Evolutionary conservation across 2,797 vertebrate genomes (phyloP), one percentile per base, ranked within the genome.

Genomic region (Phataginus tetradactyla): DNA sequence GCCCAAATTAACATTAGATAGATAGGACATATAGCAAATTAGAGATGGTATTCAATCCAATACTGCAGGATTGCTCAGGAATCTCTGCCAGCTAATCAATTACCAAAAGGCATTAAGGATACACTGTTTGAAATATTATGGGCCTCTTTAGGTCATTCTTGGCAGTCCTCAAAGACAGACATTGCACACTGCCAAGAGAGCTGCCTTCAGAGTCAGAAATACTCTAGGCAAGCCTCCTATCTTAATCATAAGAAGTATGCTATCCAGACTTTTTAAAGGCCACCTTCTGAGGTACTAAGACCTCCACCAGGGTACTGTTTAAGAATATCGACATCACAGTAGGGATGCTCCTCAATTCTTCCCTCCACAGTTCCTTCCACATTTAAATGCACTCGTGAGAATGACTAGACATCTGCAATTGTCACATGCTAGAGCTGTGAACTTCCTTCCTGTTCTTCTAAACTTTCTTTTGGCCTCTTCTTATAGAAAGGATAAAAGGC

Each of bases 401-500:
- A 87, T 72, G 66, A 85, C 27, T 61, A 89, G 34, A 75, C n/a
- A 85, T 79, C 53, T 88, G 15, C 14, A 69, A 93, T 23, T 45
- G 5, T 5, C 75, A 84, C 34, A 55, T 80, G 81, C 51, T 42
- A 17, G 4, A 20, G n/a, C 25, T 80, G 13, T 85, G 45, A 93
- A 79, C 34, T 80, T 93, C 55, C 39, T 87, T 79, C 64, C 39
- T 88, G 10, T 81, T 84, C 74, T 34, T 64, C 55, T 25, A 79
- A 95, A 84, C 71, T 5, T 71, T 72, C 78, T 72, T 77, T 95
- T 51, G n/a, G 49, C 42, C 34, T 95, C 64, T 55, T 83, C 34
- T 72, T 95, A 69, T n/a, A 86, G 12, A 79, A 97, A 92, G 13
- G 9, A 92, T 74, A 29, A 81, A 88, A 87, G 81, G 6, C 37